Percentiles rank a stretch among this genome's conserved stretches.
Evolutionary conservation across 2,888 invertebrate species (phyloP).

Genomic region (Parnassius apollo): DNA sequence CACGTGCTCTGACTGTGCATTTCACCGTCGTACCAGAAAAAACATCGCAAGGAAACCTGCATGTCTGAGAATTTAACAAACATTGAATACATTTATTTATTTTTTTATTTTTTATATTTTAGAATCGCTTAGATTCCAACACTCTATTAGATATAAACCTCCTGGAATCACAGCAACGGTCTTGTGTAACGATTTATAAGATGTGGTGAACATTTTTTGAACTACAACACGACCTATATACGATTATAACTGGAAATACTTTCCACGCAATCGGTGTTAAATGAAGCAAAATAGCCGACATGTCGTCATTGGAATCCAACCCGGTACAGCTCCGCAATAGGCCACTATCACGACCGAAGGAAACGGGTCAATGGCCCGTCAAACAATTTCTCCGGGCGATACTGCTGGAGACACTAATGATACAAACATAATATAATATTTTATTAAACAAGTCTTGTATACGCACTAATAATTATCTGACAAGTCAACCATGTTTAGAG

Average conservation of each 20-base stretch:
- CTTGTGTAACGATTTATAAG: no score
- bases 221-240: not conserved
- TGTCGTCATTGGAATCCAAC: conserved; percentile 1
- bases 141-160: no score
- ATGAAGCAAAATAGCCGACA: conserved; percentile 9
- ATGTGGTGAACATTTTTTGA: not conserved
- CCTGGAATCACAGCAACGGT: no score
- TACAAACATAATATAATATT: conserved; percentile 16
- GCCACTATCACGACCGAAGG: not conserved
- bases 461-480: conserved; percentile 36
- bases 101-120: no score
- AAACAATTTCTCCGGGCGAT: conserved; percentile 19
- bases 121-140: no score
- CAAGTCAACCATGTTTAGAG: conserved; percentile 35
- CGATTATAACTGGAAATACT: not conserved
- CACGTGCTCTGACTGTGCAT: no score
- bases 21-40: no score
- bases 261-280: not conserved
- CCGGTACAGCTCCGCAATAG: conserved; percentile 28
- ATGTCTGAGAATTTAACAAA: no score
- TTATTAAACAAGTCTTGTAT: conserved; percentile 28
- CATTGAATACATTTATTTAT: no score
- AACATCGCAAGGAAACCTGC: no score
- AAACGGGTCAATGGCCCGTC: conserved; percentile 6
- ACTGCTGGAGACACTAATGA: conserved; percentile 16